These are phyloP conservation scores for Atethmia centrago DNA, from an alignment of 2,888 invertebrate species.

Conservation along the genomic window DNA sequence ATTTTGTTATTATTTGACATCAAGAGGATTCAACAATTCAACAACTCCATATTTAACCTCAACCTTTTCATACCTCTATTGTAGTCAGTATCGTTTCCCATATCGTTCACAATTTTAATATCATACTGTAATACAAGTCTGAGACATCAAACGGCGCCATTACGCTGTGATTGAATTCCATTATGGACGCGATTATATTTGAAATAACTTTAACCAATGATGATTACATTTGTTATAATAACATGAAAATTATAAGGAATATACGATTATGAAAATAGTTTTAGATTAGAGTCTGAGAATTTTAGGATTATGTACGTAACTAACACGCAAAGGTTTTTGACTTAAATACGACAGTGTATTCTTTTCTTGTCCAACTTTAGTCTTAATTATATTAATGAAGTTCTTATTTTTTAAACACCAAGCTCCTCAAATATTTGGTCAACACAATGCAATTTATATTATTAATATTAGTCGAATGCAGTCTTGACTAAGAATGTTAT, in stretches of 20 bases:
- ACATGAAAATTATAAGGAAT: slow-evolving; percentile 52
- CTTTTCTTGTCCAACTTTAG: background rate
- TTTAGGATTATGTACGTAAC: slow-evolving; percentile 17
- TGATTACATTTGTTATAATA: slow-evolving; percentile 57
- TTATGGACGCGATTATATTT: slow-evolving; percentile 61
- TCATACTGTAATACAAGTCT: slow-evolving; percentile 53
- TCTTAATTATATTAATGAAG: background rate
- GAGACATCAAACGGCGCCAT: slow-evolving; percentile 64
- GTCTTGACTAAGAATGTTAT: slow-evolving; percentile 20
- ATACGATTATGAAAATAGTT: slow-evolving; percentile 45
- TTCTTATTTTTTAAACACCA: background rate
- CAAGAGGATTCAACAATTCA: background rate
- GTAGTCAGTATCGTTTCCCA: slow-evolving; percentile 33
- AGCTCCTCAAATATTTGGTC: slow-evolving; percentile 4
- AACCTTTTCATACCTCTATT: slow-evolving; percentile 10
- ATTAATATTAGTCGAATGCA: slow-evolving; percentile 25
- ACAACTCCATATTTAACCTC: slow-evolving; percentile 4
- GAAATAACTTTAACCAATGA: slow-evolving; percentile 55
- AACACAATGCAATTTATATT: slow-evolving; percentile 5
- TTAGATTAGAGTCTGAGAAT: slow-evolving; percentile 28
- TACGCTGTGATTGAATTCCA: slow-evolving; percentile 61
- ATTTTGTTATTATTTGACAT: slow-evolving; percentile 10
- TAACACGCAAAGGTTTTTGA: slow-evolving; percentile 37
- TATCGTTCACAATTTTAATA: slow-evolving; percentile 58
- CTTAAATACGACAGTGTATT: slow-evolving; percentile 9